phyloP scores from a whole-genome alignment of 2,888 invertebrate genomes.

The Prosapia bicincta region DNA sequence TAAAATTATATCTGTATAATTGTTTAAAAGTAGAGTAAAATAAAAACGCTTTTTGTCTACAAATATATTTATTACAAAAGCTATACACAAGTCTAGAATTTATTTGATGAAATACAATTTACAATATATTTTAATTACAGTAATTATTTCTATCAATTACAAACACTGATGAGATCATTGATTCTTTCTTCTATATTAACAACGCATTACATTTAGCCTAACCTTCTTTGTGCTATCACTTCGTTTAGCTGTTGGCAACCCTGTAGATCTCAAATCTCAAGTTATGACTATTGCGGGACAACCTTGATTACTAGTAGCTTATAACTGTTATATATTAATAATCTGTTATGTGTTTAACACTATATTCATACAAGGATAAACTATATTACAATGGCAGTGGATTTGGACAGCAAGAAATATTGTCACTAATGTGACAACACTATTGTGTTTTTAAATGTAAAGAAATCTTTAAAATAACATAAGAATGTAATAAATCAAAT shows the following conservation, averaged over 20 bases:
- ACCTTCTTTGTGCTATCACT: not conserved
- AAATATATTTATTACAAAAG: constrained; percentile 26
- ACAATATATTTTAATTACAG: not conserved
- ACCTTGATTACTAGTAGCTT: not conserved
- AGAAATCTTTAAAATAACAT: no score
- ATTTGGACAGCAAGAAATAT: not conserved
- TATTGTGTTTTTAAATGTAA: not conserved
- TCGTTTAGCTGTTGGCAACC: not conserved
- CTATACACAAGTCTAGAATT: constrained; percentile 17
- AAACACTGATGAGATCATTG: not conserved
- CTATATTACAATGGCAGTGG: not conserved
- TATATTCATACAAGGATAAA: not conserved
- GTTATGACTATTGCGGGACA: not conserved
- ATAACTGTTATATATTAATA: not conserved
- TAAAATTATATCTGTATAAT: no score
- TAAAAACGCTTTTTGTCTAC: not conserved
- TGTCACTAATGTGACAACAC: not conserved
- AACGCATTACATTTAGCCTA: not conserved
- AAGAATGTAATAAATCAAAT: no score
- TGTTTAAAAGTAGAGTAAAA: not conserved
- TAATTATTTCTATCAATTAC: not conserved
- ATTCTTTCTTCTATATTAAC: not conserved
- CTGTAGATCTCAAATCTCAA: not conserved
- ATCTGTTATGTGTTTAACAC: not conserved
- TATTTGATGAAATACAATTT: not conserved